Base-by-base conservation (phyloP, 2,113 vertebrate genomes). In the Platichthys stellatus region DNA sequence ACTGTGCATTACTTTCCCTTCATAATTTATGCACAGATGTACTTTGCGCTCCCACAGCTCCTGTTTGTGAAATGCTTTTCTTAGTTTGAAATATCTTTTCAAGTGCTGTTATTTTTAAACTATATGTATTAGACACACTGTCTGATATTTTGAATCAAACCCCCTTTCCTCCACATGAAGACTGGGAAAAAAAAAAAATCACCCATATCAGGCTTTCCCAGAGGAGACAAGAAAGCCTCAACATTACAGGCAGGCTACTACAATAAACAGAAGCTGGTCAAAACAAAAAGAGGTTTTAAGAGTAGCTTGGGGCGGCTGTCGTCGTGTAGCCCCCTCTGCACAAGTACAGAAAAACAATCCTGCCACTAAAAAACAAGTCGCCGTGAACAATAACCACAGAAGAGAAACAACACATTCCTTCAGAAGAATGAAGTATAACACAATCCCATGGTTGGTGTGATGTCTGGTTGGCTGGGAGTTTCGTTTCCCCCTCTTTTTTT, bases 371-470 rank as follows among this genome's bases (percentile, higher is more conserved):
- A 69, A 85, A 80, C 24, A 72, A 63, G 69, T 66, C 24, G 18
- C 38, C 65, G 76, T 76, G 65, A 79, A 81, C 77, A 56, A 59
- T 24, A 20, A 61, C 38, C 69, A 71, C 75, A 78, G 56, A 43
- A 63, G 64, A 66, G 80, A 80, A 88, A 90, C 78, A 90, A 78
- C 74, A 86, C 76, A 83, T 88, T 88, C 77, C 76, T 84, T 66
- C 62, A 58, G 70, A 81, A 65, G 38, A 76, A 68, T 69, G 75
- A 62, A 59, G 56, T 57, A 67, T 71, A 59, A 70, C 61, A 83
- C 79, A 77, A 91, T 86, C 80, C 85, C 67, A 62, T 43, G 59
- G 63, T 86, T 74, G 57, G 72, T 47, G 69, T 61, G 56, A 76
- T 77, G 74, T 80, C 68, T 82, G 70, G 13, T 31, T 54, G 65